Conservation (phyloP, 1,140 invertebrate species). For the Homalodisca vitripennis region DNA sequence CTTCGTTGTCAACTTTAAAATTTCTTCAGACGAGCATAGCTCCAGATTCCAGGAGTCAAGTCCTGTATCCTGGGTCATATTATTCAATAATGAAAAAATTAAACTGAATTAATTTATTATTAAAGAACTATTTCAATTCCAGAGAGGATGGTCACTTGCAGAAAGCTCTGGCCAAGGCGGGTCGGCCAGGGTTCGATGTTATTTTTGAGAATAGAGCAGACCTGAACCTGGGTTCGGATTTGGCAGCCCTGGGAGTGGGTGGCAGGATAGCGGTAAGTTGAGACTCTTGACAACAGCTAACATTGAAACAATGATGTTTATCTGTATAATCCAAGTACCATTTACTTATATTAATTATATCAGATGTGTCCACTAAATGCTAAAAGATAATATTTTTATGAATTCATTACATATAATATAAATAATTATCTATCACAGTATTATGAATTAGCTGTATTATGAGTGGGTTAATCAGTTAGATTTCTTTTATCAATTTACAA, state of each 20-base stretch:
- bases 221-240: constrained; percentile 55
- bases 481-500: too few species aligned
- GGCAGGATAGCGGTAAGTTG: constrained; percentile 54
- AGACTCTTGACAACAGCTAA: constrained; percentile 4
- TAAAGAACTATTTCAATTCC: too few species aligned
- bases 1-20: too few species aligned
- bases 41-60: too few species aligned
- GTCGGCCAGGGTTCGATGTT: constrained; percentile 53
- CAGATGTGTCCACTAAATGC: not conserved
- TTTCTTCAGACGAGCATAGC: too few species aligned
- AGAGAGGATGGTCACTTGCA: constrained; percentile 36
- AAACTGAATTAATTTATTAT: too few species aligned
- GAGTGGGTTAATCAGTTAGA: too few species aligned
- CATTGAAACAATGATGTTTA: not conserved
- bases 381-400: not conserved
- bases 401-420: not conserved
- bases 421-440: not conserved
- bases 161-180: constrained; percentile 42
- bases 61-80: too few species aligned
- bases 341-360: not conserved
- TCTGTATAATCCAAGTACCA: not conserved
- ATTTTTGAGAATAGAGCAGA: constrained; percentile 62
- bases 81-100: too few species aligned
- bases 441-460: not conserved
- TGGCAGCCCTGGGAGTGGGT: constrained; percentile 50